A percentile compares a stretch with the other conserved stretches of the same genome.
Evolutionary conservation across 2,797 vertebrate genomes (phyloP).

Genomic region (Anguilla obscura): DNA sequence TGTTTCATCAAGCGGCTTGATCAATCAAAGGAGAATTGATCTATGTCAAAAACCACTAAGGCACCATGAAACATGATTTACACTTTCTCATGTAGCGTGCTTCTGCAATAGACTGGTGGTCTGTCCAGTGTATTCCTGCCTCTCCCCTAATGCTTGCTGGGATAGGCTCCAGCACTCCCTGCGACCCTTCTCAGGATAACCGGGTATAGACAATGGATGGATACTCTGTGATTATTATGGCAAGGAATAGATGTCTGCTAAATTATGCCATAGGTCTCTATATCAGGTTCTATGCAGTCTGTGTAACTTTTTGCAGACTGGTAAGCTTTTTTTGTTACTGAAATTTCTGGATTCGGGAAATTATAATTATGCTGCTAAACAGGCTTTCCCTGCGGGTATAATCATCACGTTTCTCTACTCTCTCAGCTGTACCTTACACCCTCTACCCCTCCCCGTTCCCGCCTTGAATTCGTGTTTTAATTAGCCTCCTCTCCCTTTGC

Average conservation of each 20-base stretch:
- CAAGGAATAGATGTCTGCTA: neutral
- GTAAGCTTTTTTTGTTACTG: neutral
- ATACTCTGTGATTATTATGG: neutral
- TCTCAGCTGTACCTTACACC: no score
- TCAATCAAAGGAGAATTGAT: neutral
- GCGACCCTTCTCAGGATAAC: no score
- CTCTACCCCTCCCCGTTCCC: neutral
- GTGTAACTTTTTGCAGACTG: neutral
- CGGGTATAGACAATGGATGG: no score
- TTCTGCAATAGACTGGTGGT: no score
- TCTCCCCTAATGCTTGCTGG: no score
- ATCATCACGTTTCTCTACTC: no score
- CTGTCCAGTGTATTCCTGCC: no score
- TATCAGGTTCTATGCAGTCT: neutral
- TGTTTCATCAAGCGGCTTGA: neutral
- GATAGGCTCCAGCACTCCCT: no score
- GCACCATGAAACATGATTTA: neutral
- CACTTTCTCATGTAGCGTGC: neutral
- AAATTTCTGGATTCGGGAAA: neutral
- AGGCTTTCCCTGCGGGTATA: no score
- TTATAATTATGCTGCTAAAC: neutral
- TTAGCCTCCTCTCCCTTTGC: neutral
- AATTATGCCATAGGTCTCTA: neutral
- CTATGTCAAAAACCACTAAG: neutral
- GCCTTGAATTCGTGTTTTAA: neutral